Evolutionary conservation across 2,888 invertebrate species (phyloP).

Genomic region (Nasonia oneida): DNA sequence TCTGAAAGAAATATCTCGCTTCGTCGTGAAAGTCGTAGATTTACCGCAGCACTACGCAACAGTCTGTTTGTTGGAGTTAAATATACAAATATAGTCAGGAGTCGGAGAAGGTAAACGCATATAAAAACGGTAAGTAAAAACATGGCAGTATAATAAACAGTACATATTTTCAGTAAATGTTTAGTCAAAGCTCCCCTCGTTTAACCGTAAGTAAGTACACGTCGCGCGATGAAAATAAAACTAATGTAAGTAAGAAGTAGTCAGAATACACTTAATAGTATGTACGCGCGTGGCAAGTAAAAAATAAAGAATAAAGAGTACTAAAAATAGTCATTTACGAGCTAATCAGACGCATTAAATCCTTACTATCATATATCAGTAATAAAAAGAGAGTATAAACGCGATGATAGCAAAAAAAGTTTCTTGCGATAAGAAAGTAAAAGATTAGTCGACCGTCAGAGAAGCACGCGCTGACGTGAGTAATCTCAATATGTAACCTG

Average conservation of each 20-base stretch:
- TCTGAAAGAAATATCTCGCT: neutral
- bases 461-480: conserved; percentile 55
- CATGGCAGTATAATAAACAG: neutral
- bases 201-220: conserved; percentile 11
- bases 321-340: neutral
- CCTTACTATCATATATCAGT: neutral
- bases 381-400: neutral
- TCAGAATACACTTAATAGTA: neutral
- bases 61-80: conserved; percentile 5
- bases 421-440: neutral
- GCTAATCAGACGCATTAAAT: conserved; percentile 15
- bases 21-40: neutral
- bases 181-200: conserved; percentile 14
- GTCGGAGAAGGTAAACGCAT: neutral
- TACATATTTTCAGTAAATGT: neutral
- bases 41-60: neutral
- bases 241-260: neutral
- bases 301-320: neutral
- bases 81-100: neutral
- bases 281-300: neutral
- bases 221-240: conserved; percentile 9
- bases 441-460: conserved; percentile 8
- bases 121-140: conserved; percentile 16
- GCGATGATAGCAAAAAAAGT: neutral
- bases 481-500: conserved; percentile 74